These are phyloP conservation scores for Fukomys damarensis DNA, from an alignment of 2,113 vertebrate genomes.

Conservation along the genomic window DNA sequence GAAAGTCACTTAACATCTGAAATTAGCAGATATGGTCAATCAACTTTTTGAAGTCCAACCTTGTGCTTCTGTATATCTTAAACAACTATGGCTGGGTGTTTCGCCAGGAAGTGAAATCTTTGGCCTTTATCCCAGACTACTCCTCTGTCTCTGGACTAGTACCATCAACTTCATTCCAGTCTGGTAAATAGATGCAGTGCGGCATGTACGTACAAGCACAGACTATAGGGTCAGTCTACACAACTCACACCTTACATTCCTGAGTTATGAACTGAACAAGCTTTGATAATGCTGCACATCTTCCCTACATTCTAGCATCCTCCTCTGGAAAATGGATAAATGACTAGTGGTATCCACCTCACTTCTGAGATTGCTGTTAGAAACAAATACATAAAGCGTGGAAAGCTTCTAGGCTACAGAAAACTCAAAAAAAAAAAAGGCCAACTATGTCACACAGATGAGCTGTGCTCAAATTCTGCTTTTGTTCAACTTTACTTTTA, in stretches of 20 bases:
- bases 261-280: not conserved
- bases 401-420: not conserved
- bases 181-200: not conserved
- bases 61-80: not conserved
- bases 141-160: not conserved
- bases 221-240: not conserved
- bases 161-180: not conserved
- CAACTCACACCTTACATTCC: not conserved
- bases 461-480: not conserved
- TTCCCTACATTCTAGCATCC: not conserved
- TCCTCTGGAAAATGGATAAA: not conserved
- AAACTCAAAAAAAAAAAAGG: not conserved
- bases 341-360: not conserved
- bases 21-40: conserved; percentile 25
- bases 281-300: not conserved
- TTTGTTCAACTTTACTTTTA: conserved; percentile 11
- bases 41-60: not conserved
- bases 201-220: not conserved
- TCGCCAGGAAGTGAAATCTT: conserved; percentile 3
- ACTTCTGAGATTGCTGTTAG: not conserved
- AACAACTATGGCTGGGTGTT: not conserved
- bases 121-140: conserved; percentile 4
- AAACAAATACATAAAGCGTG: not conserved
- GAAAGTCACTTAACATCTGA: conserved; percentile 24
- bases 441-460: not conserved